phyloP scores from a whole-genome alignment of 2,113 vertebrate species.

The Bubalus kerabau region DNA sequence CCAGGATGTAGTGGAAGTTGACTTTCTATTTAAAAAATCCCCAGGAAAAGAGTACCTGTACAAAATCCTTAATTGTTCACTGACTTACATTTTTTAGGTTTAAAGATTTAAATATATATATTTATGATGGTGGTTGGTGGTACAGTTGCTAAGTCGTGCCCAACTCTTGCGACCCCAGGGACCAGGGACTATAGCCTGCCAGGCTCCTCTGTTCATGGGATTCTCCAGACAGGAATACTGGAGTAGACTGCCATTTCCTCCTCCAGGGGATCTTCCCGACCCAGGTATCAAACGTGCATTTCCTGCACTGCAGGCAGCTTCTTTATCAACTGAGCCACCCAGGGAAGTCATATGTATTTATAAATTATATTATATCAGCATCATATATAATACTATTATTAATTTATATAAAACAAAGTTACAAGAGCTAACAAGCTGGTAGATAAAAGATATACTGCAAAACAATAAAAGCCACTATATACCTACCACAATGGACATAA shows the following conservation, averaged over 20 bases:
- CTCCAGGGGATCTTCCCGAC: not conserved
- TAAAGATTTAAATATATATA: not conserved
- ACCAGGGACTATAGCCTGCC: not conserved
- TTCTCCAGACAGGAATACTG: not conserved
- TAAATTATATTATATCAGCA: not conserved
- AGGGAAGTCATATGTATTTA: not conserved
- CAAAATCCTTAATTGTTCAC: not conserved
- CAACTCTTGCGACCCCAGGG: not conserved
- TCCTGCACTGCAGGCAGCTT: not conserved
- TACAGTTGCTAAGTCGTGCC: not conserved
- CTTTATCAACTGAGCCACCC: not conserved
- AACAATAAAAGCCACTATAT: not conserved
- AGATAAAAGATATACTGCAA: not conserved
- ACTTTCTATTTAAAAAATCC: not conserved
- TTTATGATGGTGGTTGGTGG: not conserved
- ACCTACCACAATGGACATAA: not conserved
- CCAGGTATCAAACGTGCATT: not conserved
- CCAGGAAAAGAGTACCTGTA: not conserved
- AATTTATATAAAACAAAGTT: not conserved
- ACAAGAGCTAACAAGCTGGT: not conserved
- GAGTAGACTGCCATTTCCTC: not conserved
- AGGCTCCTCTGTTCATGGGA: not conserved
- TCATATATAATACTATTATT: not conserved
- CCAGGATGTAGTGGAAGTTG: not conserved
- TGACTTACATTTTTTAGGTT: not conserved